Percentiles rank a stretch among this genome's conserved stretches.
Evolutionary conservation across 2,888 invertebrate genomes (phyloP).

Genomic region (Apotomis betuletana): DNA sequence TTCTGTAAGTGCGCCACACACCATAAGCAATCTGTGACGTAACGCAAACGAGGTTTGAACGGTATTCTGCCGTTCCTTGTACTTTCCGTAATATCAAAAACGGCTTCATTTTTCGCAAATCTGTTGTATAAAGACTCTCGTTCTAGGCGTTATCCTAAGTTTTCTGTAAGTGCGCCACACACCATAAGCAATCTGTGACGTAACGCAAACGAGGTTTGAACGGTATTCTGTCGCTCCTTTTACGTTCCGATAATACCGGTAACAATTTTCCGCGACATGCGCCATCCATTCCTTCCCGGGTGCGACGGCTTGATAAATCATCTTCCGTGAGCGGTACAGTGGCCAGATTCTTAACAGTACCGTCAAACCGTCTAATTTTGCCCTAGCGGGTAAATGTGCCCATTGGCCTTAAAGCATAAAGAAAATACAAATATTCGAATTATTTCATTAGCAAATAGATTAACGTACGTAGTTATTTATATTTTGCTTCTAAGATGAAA

Average conservation of each 20-base stretch:
- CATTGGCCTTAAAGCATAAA: too few species aligned
- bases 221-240: conserved; percentile 32
- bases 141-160: not conserved
- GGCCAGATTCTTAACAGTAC: conserved; percentile 3
- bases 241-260: conserved; percentile 38
- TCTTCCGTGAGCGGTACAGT: conserved; percentile 22
- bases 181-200: conserved; percentile 30
- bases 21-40: conserved; percentile 28
- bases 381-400: too few species aligned
- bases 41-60: conserved; percentile 23
- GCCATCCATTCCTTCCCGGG: conserved; percentile 38
- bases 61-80: conserved; percentile 32
- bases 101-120: too few species aligned
- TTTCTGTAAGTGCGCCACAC: not conserved
- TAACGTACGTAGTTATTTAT: too few species aligned
- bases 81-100: conserved; percentile 30
- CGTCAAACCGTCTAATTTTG: not conserved
- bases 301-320: conserved; percentile 41
- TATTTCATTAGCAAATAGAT: too few species aligned
- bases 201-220: conserved; percentile 23
- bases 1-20: not conserved
- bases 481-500: too few species aligned
- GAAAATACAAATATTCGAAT: too few species aligned
- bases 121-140: too few species aligned
- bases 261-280: conserved; percentile 40